Conservation (phyloP, 2,113 vertebrate genomes). For the Tricholaema leucomelas region DNA sequence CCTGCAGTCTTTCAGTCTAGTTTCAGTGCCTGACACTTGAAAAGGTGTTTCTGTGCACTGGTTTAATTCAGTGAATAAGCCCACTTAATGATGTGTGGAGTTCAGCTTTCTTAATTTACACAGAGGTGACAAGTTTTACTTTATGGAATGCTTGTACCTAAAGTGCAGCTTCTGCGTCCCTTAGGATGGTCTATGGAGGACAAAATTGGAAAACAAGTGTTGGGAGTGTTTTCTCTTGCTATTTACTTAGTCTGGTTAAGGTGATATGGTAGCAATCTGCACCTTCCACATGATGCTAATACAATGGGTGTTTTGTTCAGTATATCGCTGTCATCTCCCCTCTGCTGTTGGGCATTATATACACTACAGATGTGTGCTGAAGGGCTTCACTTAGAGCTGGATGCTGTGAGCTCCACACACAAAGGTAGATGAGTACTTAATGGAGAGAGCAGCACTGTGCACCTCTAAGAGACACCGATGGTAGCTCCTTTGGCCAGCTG, state of each 20-base stretch:
- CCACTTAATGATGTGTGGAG: not conserved
- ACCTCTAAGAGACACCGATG: not conserved
- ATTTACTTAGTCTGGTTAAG: not conserved
- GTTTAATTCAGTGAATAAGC: not conserved
- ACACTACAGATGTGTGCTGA: not conserved
- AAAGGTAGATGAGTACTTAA: accelerated
- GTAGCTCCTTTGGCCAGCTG: not conserved
- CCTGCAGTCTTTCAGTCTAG: not conserved
- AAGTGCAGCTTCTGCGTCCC: not conserved
- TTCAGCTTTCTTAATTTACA: not conserved
- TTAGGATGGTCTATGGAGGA: not conserved
- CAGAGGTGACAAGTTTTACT: not conserved
- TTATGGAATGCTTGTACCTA: not conserved
- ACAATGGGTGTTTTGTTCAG: not conserved
- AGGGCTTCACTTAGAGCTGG: not conserved
- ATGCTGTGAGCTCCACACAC: not conserved
- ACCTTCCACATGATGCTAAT: not conserved
- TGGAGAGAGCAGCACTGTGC: not conserved
- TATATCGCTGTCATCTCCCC: not conserved
- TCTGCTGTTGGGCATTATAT: not conserved
- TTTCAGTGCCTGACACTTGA: not conserved
- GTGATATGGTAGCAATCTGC: not conserved
- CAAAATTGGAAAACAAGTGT: not conserved
- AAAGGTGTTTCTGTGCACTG: not conserved
- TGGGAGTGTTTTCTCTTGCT: too few species aligned